Base-by-base conservation (phyloP, 2,888 invertebrate species). In the Pherbina coryleti region DNA sequence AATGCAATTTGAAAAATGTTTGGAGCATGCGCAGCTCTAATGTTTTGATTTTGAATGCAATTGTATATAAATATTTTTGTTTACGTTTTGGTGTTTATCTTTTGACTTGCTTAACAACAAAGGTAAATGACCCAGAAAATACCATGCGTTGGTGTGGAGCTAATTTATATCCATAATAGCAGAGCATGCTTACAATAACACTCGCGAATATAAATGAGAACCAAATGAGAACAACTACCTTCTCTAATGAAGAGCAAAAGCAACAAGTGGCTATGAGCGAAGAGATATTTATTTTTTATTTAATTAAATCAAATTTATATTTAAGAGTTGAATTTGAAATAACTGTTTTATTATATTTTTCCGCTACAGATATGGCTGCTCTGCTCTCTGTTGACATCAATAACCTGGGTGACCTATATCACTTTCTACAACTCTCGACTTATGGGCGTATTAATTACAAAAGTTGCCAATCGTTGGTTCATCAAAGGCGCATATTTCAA, bases 341-440 rank as follows among this genome's bases (percentile, higher is more conserved):
- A 19, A 22, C 55, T 55, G 4, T 7, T 5, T 28, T 49, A n/a
- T 19, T 49, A 22, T 44, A 3, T 37, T 22, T 64, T 53, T 62
- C 14, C 28, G 25, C 79, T 81, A 72, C 90, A 92, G 90, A 92
- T 91, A 84, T 94, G 94, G 91, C 91, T 97, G 82, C 91, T 97
- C 31, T 94, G 94, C 84, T 96, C 97, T 78, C 91, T 97, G 71
- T 92, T 95, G 83, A 94, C 95, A 80, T 95, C 96, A 28, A 95
- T 96, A 86, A 92, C 94, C 55, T 98, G 98, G 98, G 93, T 97
- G 73, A 95, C 97, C 82, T 98, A 98, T 90, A 95, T 97, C 85
- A 95, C 96, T 0, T 98, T 97, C 90, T 98, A 98, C 91, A 98
- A 98, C 90, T 97, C 97, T 75, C 93, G 98, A 80, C 93, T 98